These are phyloP conservation scores for Fulica atra DNA, from an alignment of 2,113 vertebrate species.

Conservation along the genomic window DNA sequence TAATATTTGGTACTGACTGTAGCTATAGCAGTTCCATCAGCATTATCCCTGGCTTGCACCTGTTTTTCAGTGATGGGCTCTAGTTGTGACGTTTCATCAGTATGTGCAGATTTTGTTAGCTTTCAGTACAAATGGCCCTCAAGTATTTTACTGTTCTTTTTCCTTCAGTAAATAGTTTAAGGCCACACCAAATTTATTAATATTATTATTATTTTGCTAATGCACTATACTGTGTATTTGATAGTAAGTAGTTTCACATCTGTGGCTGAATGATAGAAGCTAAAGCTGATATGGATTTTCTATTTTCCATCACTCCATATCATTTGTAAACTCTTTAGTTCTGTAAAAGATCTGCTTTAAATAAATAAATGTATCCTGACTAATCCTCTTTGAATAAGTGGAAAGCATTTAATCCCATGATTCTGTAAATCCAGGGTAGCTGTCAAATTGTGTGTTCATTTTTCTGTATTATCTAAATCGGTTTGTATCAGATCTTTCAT, in stretches of 20 bases:
- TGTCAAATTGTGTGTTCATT: slow-evolving; percentile 76
- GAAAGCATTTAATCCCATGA: slow-evolving; percentile 75
- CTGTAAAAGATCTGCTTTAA: slow-evolving; percentile 75
- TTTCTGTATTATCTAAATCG: slow-evolving; percentile 70
- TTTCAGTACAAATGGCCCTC: background rate
- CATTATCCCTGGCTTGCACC: background rate
- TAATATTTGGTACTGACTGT: background rate
- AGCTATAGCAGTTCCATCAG: background rate
- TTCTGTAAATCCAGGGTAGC: slow-evolving; percentile 71
- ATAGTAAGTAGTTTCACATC: slow-evolving; percentile 62
- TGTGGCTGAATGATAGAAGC: slow-evolving; percentile 68
- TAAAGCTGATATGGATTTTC: slow-evolving; percentile 72
- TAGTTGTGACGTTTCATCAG: background rate
- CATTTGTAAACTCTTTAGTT: slow-evolving; percentile 74
- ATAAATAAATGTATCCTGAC: slow-evolving; percentile 75
- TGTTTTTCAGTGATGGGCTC: background rate
- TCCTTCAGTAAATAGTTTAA: slow-evolving; percentile 10
- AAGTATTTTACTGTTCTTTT: background rate
- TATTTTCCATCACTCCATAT: slow-evolving; percentile 63
- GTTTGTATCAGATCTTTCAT: slow-evolving; percentile 67
- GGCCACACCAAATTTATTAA: background rate
- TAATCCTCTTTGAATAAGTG: slow-evolving; percentile 77
- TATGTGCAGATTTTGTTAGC: background rate
- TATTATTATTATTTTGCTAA: slow-evolving; percentile 45
- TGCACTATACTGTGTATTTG: slow-evolving; percentile 26